Percentiles rank a stretch among this genome's conserved stretches.
phyloP scores from a whole-genome alignment of 2,888 invertebrate species.

The Drosophila subsilvestris region DNA sequence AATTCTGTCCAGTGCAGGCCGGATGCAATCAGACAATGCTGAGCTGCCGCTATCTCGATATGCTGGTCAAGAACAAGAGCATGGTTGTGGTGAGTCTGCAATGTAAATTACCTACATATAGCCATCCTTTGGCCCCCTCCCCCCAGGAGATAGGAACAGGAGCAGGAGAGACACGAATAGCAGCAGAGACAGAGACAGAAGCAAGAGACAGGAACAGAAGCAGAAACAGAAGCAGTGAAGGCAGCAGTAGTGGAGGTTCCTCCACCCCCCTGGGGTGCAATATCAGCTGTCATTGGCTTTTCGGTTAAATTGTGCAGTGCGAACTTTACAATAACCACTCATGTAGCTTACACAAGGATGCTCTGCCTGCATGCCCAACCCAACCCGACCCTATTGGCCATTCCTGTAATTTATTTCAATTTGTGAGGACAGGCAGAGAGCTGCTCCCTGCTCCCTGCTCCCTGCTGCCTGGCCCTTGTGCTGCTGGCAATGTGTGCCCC shows the following conservation, averaged over 20 bases:
- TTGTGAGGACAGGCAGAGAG: conserved; percentile 75
- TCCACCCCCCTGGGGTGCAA: conserved; percentile 35
- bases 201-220: conserved; percentile 1
- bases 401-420: conserved; percentile 79
- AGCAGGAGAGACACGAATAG: too few relatives aligned
- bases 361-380: conserved; percentile 24
- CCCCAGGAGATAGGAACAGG: neutral
- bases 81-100: conserved; percentile 87
- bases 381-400: conserved; percentile 60
- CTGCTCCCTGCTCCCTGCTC: conserved; percentile 43
- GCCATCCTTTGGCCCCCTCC: conserved; percentile 22
- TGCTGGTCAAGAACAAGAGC: conserved; percentile 88
- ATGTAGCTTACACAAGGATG: conserved; percentile 61
- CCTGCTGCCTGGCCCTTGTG: conserved; percentile 20
- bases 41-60: conserved; percentile 91
- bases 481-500: neutral
- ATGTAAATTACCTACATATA: conserved; percentile 69
- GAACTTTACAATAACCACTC: conserved; percentile 71
- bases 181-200: neutral
- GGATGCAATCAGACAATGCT: conserved; percentile 88
- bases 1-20: conserved; percentile 85
- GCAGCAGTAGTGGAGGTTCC: too few relatives aligned
- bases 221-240: neutral
- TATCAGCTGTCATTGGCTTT: conserved; percentile 54
- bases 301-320: conserved; percentile 59